Conservation (phyloP, 2,797 vertebrate genomes). For the Microctenopoma stevenorrisi region DNA sequence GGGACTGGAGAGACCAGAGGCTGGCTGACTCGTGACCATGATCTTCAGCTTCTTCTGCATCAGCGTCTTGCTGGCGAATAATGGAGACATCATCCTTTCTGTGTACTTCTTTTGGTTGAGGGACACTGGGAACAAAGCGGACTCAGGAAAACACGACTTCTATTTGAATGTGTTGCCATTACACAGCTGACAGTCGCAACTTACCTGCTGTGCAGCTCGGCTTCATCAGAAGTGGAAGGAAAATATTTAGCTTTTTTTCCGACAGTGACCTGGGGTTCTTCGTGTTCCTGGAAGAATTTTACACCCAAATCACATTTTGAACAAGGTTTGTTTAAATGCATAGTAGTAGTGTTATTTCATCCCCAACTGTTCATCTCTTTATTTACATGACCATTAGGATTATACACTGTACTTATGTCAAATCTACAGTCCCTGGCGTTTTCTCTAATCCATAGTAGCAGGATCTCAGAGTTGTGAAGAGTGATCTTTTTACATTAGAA, state of each 20-base stretch:
- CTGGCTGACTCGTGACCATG: neutral
- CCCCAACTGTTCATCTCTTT: no score
- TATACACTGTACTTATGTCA: neutral
- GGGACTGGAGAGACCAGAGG: neutral
- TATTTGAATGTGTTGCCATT: neutral
- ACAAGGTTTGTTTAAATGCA: neutral
- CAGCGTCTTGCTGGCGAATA: neutral
- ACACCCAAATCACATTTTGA: neutral
- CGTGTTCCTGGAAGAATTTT: slow-evolving; percentile 3
- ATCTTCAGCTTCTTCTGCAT: slow-evolving; percentile 1
- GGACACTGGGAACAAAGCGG: neutral
- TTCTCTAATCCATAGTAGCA: no score
- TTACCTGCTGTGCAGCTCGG: neutral
- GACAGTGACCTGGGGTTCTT: neutral
- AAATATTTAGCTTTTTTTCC: neutral
- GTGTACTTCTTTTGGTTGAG: neutral
- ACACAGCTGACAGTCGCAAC: neutral
- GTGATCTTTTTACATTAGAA: no score
- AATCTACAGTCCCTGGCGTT: no score
- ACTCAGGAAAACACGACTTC: neutral
- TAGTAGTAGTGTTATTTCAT: neutral
- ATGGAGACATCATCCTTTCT: neutral
- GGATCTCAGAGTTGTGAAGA: no score
- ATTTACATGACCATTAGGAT: no score
- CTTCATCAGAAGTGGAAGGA: neutral